These are phyloP conservation scores for Telmatherina bonti DNA, from an alignment of 2,797 vertebrate species.

Conservation along the genomic window DNA sequence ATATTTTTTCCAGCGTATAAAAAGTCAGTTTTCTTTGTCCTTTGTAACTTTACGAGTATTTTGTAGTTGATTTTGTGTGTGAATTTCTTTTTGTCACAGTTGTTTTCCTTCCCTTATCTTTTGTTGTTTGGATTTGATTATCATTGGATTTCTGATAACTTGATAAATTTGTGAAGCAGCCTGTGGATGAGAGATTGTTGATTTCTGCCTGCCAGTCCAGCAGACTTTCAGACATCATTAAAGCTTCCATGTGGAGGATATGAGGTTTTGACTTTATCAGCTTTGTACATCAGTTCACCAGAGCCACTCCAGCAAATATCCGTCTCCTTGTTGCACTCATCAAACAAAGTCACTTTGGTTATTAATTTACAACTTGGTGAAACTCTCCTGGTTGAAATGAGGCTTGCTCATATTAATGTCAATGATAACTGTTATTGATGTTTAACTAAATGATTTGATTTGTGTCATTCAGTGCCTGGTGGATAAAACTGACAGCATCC, in stretches of 20 bases:
- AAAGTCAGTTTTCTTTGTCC: no score
- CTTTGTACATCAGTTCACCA: neutral
- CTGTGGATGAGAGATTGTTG: conserved; percentile 17
- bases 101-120: no score
- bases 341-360: neutral
- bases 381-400: neutral
- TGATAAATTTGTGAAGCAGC: neutral
- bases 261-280: conserved; percentile 9
- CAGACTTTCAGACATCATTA: conserved; percentile 11
- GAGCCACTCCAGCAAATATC: neutral
- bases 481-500: neutral
- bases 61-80: no score
- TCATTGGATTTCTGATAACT: neutral
- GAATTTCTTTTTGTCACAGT: no score
- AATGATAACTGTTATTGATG: neutral
- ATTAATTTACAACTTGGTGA: neutral
- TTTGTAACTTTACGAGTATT: no score
- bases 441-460: neutral
- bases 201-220: conserved; percentile 9
- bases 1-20: no score
- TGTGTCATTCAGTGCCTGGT: neutral
- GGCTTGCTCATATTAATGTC: neutral
- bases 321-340: neutral
- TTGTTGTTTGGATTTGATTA: neutral
- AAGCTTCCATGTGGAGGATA: neutral